phyloP scores from a whole-genome alignment of 2,113 vertebrate species.

The Syrmaticus mikado region DNA sequence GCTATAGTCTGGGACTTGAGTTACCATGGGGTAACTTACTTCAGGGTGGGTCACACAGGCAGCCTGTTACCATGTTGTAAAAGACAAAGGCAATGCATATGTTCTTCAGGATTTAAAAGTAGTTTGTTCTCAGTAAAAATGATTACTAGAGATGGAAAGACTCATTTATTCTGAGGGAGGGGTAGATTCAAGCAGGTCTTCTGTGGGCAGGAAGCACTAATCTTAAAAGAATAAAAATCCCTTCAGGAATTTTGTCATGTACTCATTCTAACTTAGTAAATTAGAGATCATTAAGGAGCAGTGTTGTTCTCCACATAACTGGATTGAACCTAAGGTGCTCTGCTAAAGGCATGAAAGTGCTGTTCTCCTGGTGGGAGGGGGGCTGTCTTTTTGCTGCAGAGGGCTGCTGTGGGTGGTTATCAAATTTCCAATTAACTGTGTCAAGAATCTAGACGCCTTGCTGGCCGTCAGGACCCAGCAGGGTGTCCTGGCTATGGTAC shows the following conservation, averaged over 20 bases:
- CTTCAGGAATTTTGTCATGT: background rate
- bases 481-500: accelerated
- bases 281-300: background rate
- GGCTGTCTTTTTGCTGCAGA: background rate
- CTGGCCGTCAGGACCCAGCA: background rate
- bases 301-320: background rate
- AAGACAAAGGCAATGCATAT: background rate
- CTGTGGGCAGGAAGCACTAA: background rate
- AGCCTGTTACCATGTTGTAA: background rate
- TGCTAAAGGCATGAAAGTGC: background rate
- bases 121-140: background rate
- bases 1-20: background rate
- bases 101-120: background rate
- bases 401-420: background rate
- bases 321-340: background rate
- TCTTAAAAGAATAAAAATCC: background rate
- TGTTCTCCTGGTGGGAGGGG: background rate
- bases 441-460: background rate
- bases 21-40: background rate
- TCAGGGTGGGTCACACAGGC: accelerated
- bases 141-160: background rate
- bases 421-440: background rate
- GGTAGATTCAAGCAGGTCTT: background rate
- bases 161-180: background rate
- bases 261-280: conserved; percentile 32